These are phyloP conservation scores for Anomalospiza imberbis DNA, from an alignment of 2,797 vertebrate species.

Conservation along the genomic window DNA sequence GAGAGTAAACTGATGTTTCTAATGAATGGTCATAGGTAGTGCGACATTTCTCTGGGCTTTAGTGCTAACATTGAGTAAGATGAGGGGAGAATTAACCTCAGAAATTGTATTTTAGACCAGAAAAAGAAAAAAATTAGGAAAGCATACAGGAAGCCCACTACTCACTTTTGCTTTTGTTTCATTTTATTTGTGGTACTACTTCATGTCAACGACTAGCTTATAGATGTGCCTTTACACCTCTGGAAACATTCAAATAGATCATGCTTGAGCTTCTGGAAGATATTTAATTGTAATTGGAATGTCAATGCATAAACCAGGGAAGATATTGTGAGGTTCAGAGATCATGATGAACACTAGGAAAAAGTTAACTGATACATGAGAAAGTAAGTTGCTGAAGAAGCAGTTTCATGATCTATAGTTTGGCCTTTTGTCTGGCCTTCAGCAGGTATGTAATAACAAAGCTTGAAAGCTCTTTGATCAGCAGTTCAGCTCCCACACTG, in stretches of 20 bases:
- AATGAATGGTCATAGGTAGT: not conserved
- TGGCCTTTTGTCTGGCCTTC: not conserved
- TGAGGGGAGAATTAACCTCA: not conserved
- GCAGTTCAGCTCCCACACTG: conserved; percentile 1
- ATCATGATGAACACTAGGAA: not conserved
- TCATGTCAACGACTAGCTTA: not conserved
- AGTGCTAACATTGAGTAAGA: not conserved
- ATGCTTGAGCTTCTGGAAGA: not conserved
- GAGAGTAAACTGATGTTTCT: not conserved
- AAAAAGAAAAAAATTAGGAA: not conserved
- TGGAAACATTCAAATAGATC: not conserved
- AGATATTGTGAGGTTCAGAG: not conserved
- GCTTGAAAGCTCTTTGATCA: conserved; percentile 8
- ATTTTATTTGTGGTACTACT: not conserved
- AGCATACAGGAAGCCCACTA: not conserved
- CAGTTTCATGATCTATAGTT: not conserved
- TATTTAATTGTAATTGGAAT: not conserved
- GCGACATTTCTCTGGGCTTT: not conserved
- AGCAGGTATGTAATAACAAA: not conserved
- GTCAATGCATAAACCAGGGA: not conserved
- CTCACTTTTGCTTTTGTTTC: not conserved
- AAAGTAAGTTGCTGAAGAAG: conserved; percentile 19
- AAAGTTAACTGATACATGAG: not conserved
- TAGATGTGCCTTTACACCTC: not conserved
- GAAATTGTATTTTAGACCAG: not conserved